Evolutionary conservation across 2,888 invertebrate species (phyloP), one percentile per base, ranked within the genome.

Genomic region (Apocheima hispidaria): DNA sequence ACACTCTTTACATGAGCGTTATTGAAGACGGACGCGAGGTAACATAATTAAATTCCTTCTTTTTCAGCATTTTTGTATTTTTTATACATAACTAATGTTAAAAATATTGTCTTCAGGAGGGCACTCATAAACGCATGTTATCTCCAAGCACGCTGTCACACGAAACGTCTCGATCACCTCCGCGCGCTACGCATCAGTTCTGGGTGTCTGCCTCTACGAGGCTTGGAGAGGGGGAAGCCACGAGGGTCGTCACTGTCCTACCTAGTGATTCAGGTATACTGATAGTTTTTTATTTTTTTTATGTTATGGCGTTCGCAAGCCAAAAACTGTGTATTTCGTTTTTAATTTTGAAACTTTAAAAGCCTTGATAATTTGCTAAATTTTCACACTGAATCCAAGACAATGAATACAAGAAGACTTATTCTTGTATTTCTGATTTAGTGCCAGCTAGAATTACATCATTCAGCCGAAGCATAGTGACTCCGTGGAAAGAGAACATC

Each of bases 371-470:
- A 9, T 40, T 16, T 12, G 33, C 28, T 1, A 21, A 12, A 35
- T 16, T 12, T 14, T n/a, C n/a, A n/a, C n/a, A n/a, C n/a, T n/a
- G n/a, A n/a, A n/a, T n/a, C n/a, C n/a, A n/a, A n/a, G n/a, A n/a
- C n/a, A n/a, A n/a, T 21, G 3, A 30, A 35, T 26, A 1, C 26
- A 0, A 7, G 2, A 2, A 14, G 28, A 49, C 43, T 4, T 33
- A 1, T 18, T 10, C 7, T 36, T 40, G 38, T 52, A 21, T 51
- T 36, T 23, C 28, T 0, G 62, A 73, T 88, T 58, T 92, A 94
- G 98, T 98, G 60, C 96, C 98, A 43, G 98, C 98, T 35, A 94
- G 95, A 83, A 98, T 98, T 81, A 96, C 97, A 2, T 98, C 98
- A 49, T 98, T 98, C 86, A 97, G 97, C 71, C 94, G 95, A 65